A percentile compares a stretch with the other conserved stretches of the same genome.
These are phyloP conservation scores for Eupithecia insigniata DNA, from an alignment of 2,888 invertebrate species.

Conservation along the genomic window DNA sequence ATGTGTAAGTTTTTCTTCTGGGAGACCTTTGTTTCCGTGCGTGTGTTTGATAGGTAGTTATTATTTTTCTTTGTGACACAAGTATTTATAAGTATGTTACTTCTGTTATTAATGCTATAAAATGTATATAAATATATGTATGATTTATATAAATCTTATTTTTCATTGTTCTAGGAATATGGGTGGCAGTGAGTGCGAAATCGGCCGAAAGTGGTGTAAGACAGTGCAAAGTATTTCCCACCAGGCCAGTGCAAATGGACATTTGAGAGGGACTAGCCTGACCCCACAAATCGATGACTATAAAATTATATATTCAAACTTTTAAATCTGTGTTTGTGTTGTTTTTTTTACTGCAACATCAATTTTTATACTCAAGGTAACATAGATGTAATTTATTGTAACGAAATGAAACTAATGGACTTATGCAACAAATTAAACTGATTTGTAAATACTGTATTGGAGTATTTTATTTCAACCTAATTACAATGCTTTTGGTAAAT, in stretches of 20 bases:
- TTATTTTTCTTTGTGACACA: not conserved
- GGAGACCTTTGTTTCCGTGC: too few relatives aligned
- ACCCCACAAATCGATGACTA: conserved; percentile 68
- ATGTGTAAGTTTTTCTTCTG: not conserved
- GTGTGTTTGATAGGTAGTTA: not conserved
- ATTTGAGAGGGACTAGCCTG: conserved; percentile 63
- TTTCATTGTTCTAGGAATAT: conserved; percentile 58
- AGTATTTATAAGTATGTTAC: not conserved
- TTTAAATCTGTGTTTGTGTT: conserved; percentile 73
- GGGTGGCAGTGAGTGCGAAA: conserved; percentile 67
- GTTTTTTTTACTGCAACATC: conserved; percentile 70
- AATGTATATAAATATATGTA: too few relatives aligned
- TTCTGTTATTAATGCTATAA: not conserved
- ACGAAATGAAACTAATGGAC: conserved; percentile 70
- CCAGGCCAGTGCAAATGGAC: conserved; percentile 68
- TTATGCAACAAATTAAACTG: conserved; percentile 81
- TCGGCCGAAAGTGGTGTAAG: conserved; percentile 63
- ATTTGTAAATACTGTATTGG: conserved; percentile 75
- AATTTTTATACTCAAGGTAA: conserved; percentile 79
- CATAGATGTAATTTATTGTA: conserved; percentile 72
- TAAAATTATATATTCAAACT: conserved; percentile 56
- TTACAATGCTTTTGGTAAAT: conserved; percentile 30
- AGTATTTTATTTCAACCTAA: conserved; percentile 45
- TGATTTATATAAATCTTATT: not conserved
- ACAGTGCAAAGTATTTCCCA: conserved; percentile 61